Percentiles rank a stretch among this genome's conserved stretches.
Evolutionary conservation across 1,140 invertebrate genomes (phyloP).

Genomic region (Caenorhabditis remanei): DNA sequence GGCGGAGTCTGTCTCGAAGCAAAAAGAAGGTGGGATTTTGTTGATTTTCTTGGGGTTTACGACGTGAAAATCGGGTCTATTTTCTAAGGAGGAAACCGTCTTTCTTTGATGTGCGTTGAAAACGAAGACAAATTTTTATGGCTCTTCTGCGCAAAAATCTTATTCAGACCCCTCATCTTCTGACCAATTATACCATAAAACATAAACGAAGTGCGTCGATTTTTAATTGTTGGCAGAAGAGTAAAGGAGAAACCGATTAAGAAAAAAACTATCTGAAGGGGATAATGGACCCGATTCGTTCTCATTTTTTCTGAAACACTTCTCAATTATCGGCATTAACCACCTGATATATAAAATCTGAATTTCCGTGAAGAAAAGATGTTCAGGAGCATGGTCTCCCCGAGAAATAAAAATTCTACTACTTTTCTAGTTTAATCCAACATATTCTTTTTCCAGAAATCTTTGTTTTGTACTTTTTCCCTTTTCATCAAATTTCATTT

Average conservation of each 20-base stretch:
- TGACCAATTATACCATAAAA: conserved; percentile 51
- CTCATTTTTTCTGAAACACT: not conserved
- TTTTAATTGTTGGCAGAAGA: conserved; percentile 51
- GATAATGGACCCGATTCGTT: not conserved
- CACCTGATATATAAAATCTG: too few relatives aligned
- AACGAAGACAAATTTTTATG: conserved; percentile 21
- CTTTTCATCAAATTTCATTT: too few relatives aligned
- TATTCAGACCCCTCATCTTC: not conserved
- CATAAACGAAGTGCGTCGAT: conserved; percentile 42
- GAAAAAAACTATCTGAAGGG: not conserved
- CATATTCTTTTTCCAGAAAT: too few relatives aligned
- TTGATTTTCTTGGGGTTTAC: conserved; percentile 24
- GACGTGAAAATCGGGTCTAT: conserved; percentile 36
- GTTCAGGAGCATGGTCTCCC: too few relatives aligned
- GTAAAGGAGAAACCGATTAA: not conserved
- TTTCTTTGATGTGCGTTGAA: not conserved
- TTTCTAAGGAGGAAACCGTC: conserved; percentile 4
- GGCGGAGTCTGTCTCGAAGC: conserved; percentile 15
- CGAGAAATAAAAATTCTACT: too few relatives aligned
- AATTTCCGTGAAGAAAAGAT: too few relatives aligned
- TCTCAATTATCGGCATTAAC: too few relatives aligned
- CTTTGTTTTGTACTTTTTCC: too few relatives aligned
- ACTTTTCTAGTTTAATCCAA: too few relatives aligned
- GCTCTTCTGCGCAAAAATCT: conserved; percentile 13
- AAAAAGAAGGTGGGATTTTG: not conserved